These are phyloP conservation scores for Chloroceryle aenea DNA, from an alignment of 2,113 vertebrate genomes.

Conservation along the genomic window DNA sequence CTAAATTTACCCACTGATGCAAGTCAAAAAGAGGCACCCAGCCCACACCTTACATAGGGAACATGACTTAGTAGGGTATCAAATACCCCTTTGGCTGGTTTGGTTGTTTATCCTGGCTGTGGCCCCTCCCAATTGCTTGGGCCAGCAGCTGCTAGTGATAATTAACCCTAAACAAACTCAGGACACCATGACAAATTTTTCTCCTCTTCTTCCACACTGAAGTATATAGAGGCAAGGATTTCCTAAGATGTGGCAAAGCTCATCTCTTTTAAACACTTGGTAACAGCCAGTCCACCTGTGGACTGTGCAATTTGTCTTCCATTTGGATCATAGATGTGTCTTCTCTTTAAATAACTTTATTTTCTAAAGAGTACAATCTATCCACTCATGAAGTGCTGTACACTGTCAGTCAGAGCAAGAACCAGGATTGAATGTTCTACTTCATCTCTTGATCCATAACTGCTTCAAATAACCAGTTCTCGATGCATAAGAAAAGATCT, in stretches of 20 bases:
- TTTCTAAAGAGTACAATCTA: neutral
- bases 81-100: no score
- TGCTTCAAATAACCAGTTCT: neutral
- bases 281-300: neutral
- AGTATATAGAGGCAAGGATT: neutral
- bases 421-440: neutral
- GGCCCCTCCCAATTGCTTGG: no score
- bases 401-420: neutral
- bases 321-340: neutral
- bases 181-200: neutral
- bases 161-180: no score
- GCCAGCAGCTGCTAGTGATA: no score
- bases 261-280: neutral
- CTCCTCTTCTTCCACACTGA: neutral
- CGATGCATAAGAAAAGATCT: neutral
- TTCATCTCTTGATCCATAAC: neutral
- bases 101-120: no score
- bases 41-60: no score
- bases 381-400: neutral
- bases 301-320: neutral
- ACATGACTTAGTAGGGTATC: no score
- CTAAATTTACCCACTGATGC: no score
- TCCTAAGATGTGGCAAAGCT: neutral
- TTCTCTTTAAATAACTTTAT: neutral
- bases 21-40: no score